phyloP scores from a whole-genome alignment of 1,140 invertebrate genomes.

The Planococcus citri region DNA sequence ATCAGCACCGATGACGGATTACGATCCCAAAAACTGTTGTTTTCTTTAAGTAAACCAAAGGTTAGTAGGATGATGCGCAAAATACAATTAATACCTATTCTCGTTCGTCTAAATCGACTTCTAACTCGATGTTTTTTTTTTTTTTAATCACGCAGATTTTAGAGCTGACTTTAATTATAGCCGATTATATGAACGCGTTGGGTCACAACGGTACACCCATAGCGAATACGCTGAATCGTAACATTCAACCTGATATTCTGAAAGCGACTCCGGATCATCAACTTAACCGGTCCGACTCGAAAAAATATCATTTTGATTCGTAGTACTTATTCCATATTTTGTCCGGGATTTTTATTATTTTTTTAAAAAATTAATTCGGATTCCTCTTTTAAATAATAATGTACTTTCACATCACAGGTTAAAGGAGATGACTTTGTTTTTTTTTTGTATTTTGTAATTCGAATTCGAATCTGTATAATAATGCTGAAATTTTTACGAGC shows the following conservation, averaged over 20 bases:
- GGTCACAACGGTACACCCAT: conserved; percentile 64
- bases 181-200: conserved; percentile 89
- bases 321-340: not conserved
- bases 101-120: not conserved
- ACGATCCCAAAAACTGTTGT: conserved; percentile 75
- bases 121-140: conserved; percentile 10
- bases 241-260: conserved; percentile 61
- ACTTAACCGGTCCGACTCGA: conserved; percentile 29
- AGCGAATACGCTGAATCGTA: conserved; percentile 58
- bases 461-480: too few species aligned
- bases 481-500: too few species aligned
- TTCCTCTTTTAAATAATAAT: too few species aligned
- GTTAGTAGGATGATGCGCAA: conserved; percentile 35
- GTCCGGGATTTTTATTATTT: too few species aligned
- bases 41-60: conserved; percentile 82
- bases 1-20: conserved; percentile 62
- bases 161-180: conserved; percentile 82
- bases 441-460: too few species aligned
- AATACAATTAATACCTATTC: conserved; percentile 16
- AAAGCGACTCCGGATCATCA: conserved; percentile 74
- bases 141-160: conserved; percentile 63
- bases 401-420: too few species aligned
- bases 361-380: too few species aligned
- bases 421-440: too few species aligned
- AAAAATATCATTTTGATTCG: conserved; percentile 25